These are phyloP conservation scores for Bombus balteatus DNA, from an alignment of 1,140 invertebrate genomes.

Conservation along the genomic window DNA sequence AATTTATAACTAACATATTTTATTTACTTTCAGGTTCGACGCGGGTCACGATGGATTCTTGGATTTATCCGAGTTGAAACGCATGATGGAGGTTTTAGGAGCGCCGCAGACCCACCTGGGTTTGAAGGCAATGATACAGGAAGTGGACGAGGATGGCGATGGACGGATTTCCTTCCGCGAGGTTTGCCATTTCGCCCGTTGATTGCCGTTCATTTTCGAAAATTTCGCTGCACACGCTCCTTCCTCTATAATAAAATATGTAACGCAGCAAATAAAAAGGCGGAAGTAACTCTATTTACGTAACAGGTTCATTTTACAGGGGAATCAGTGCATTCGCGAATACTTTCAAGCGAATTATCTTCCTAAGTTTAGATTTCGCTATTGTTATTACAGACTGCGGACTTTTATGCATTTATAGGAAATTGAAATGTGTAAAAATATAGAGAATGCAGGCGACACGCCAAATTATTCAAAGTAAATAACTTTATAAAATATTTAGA, in stretches of 20 bases:
- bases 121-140: slow-evolving; percentile 96
- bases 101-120: slow-evolving; percentile 97
- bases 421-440: too few species aligned
- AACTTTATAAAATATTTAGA: too few species aligned
- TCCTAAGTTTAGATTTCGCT: neutral
- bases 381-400: neutral
- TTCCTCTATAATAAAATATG: neutral
- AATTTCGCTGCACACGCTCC: neutral
- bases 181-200: slow-evolving; percentile 77
- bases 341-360: slow-evolving; percentile 10
- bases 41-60: slow-evolving; percentile 93
- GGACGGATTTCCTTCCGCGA: slow-evolving; percentile 95
- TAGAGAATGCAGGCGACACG: too few species aligned
- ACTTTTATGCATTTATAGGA: too few species aligned
- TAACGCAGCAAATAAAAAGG: neutral
- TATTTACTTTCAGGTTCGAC: slow-evolving; percentile 90
- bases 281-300: slow-evolving; percentile 20
- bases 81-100: slow-evolving; percentile 98
- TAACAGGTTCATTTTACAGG: neutral
- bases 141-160: slow-evolving; percentile 96
- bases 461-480: too few species aligned
- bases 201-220: slow-evolving; percentile 23
- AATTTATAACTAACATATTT: neutral
- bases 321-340: neutral
- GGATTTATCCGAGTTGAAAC: slow-evolving; percentile 93